phyloP scores from a whole-genome alignment of 2,888 invertebrate species.

The Drosophila limbata region DNA sequence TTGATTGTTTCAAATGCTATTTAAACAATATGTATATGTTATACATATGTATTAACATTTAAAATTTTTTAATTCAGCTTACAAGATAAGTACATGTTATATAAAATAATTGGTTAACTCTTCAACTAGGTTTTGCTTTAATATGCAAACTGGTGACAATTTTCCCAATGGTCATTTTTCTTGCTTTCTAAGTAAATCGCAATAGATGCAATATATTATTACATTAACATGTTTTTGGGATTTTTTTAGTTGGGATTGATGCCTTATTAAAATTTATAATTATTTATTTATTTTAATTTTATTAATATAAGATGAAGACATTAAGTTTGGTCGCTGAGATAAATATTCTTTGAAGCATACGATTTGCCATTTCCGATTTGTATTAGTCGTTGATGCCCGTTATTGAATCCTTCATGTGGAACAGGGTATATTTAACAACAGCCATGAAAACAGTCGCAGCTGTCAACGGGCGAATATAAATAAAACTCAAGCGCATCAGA shows the following conservation, averaged over 20 bases:
- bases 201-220: not conserved
- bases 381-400: not conserved
- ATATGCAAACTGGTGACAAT: slow-evolving; percentile 4
- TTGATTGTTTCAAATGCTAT: slow-evolving; percentile 19
- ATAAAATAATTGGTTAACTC: not conserved
- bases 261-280: not conserved
- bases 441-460: not conserved
- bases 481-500: not conserved
- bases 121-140: not conserved
- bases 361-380: not conserved
- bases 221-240: not conserved
- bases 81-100: not conserved
- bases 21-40: not conserved
- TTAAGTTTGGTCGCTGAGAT: not conserved
- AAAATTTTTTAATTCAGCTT: not conserved
- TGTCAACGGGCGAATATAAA: slow-evolving; percentile 24
- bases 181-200: not conserved
- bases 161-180: not conserved
- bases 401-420: not conserved
- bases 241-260: not conserved
- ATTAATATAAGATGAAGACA: not conserved
- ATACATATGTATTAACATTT: not conserved
- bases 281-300: too few species aligned
- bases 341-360: not conserved
- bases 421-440: not conserved